Conservation (phyloP, 2,797 vertebrate genomes). For the Myoxocephalus aenaeus region DNA sequence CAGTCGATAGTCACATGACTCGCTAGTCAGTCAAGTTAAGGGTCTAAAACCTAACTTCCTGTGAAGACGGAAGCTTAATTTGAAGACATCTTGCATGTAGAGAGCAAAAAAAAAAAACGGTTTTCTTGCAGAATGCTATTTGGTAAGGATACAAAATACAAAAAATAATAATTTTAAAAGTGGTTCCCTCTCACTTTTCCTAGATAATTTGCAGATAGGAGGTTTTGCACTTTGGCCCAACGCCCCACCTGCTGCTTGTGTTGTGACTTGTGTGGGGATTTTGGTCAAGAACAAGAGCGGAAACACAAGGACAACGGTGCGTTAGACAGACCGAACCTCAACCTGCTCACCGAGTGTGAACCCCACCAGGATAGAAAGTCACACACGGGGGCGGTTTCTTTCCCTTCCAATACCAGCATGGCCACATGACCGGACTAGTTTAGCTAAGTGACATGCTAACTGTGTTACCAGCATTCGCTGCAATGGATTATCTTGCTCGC, state of each 20-base stretch:
- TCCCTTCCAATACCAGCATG: no score
- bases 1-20: no score
- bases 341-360: conserved; percentile 38
- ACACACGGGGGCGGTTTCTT: no score
- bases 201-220: no score
- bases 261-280: conserved; percentile 37
- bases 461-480: conserved; percentile 28
- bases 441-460: conserved; percentile 35
- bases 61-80: neutral
- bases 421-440: no score
- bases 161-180: no score
- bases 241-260: conserved; percentile 34
- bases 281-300: conserved; percentile 31
- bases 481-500: conserved; percentile 56
- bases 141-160: no score
- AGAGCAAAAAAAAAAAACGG: no score
- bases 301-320: conserved; percentile 34
- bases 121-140: no score
- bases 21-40: no score
- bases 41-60: neutral
- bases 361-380: neutral
- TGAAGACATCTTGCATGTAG: neutral
- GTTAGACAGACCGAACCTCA: conserved; percentile 7
- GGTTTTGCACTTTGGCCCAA: no score
- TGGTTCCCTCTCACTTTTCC: no score